A percentile compares a stretch with the other conserved stretches of the same genome.
Conservation (phyloP, 2,888 invertebrate species). For the Vesta saturnalis region DNA sequence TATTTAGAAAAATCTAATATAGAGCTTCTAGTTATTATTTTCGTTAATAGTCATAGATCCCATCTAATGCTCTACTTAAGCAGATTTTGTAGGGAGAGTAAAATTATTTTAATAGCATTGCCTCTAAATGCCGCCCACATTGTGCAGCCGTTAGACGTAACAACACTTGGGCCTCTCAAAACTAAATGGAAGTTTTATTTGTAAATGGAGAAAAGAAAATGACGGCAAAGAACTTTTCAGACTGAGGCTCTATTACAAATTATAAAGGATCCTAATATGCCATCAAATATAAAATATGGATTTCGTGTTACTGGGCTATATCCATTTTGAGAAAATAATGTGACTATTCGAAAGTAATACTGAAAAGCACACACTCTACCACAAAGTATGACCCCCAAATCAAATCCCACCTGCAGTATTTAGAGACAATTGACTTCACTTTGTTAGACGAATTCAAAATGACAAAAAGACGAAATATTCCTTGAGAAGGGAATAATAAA, state of each 20-base stretch:
- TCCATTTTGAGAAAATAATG: not conserved
- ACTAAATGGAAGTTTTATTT: constrained; percentile 5
- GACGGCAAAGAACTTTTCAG: not conserved
- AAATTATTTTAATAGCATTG: not conserved
- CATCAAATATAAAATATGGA: no score
- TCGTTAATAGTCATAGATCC: no score
- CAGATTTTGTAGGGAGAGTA: not conserved
- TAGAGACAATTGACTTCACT: not conserved
- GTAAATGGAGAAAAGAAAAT: not conserved
- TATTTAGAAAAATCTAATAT: no score
- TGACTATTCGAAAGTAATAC: not conserved
- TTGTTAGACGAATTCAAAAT: not conserved
- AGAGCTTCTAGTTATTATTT: no score
- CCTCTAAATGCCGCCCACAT: not conserved
- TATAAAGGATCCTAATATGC: no score
- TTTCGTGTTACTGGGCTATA: no score
- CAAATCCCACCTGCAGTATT: not conserved
- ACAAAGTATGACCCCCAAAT: not conserved
- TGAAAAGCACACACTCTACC: not conserved
- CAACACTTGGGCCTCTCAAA: not conserved
- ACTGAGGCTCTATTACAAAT: not conserved
- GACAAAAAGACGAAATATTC: not conserved
- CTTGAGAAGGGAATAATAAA: not conserved
- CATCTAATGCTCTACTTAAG: no score
- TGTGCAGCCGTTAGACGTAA: not conserved